Evolutionary conservation across 1,140 invertebrate species (phyloP).

Genomic region (Sesamia nonagrioides): DNA sequence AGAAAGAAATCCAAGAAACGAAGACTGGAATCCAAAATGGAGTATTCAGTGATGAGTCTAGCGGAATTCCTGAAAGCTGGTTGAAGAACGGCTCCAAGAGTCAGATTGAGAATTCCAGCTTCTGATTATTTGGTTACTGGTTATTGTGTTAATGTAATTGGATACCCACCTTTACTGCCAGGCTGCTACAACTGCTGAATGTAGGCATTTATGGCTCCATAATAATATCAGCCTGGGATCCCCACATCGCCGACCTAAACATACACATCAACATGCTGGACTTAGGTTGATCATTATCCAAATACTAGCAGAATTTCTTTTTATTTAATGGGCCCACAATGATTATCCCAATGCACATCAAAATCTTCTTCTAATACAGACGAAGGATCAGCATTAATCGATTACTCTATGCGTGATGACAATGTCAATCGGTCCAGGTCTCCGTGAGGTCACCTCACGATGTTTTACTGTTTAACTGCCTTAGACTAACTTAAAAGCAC

Average conservation of each 20-base stretch:
- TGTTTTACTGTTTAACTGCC: not conserved
- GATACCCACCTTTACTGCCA: conserved; percentile 4
- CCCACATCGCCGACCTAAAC: too few species aligned
- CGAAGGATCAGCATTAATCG: not conserved
- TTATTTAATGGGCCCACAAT: too few species aligned
- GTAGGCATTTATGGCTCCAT: too few species aligned
- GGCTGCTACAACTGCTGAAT: not conserved
- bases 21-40: conserved; percentile 61
- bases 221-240: too few species aligned
- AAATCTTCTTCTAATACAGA: not conserved
- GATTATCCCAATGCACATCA: too few species aligned
- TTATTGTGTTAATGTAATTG: not conserved
- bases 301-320: too few species aligned
- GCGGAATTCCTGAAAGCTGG: not conserved
- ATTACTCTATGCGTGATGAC: not conserved
- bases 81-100: conserved; percentile 56
- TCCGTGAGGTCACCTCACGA: not conserved
- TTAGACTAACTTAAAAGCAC: not conserved
- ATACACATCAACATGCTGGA: too few species aligned
- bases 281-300: too few species aligned
- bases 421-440: not conserved
- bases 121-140: conserved; percentile 53
- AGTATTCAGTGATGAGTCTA: not conserved
- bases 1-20: conserved; percentile 2
- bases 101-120: conserved; percentile 68